Conservation (phyloP, 1,140 invertebrate genomes). For the Heterodera schachtii region DNA sequence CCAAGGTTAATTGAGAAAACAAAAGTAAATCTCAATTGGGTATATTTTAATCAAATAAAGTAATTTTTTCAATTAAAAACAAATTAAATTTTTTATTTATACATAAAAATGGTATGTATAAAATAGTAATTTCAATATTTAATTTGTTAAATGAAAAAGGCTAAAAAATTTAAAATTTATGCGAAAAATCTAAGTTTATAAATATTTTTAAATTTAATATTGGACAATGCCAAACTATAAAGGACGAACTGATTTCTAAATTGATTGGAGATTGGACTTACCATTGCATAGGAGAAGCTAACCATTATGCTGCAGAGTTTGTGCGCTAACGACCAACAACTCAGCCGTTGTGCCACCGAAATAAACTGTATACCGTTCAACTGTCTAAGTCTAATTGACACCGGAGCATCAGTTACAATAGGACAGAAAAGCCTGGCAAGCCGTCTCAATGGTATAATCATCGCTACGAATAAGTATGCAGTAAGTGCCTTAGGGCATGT, state of each 20-base stretch:
- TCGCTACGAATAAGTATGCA: not conserved
- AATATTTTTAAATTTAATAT: no score
- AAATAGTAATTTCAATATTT: no score
- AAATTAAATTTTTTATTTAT: no score
- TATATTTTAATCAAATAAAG: no score
- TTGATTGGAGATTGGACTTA: constrained; percentile 6
- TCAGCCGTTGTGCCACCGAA: not conserved
- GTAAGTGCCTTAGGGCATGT: not conserved
- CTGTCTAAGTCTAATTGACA: not conserved
- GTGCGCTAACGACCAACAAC: not conserved
- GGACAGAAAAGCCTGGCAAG: not conserved
- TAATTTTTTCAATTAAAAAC: no score
- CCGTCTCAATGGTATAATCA: not conserved
- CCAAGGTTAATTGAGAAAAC: no score
- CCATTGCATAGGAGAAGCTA: not conserved
- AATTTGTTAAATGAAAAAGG: no score
- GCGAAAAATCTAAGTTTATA: no score
- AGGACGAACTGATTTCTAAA: not conserved
- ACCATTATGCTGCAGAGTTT: not conserved
- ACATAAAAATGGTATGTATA: no score
- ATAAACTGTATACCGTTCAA: not conserved
- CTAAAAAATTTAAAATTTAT: no score
- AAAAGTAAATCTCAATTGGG: no score
- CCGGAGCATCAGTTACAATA: not conserved
- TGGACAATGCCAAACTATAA: not conserved